Percentiles rank a stretch among this genome's conserved stretches.
Evolutionary conservation across 2,888 invertebrate genomes (phyloP).

Genomic region (Timandra comae): DNA sequence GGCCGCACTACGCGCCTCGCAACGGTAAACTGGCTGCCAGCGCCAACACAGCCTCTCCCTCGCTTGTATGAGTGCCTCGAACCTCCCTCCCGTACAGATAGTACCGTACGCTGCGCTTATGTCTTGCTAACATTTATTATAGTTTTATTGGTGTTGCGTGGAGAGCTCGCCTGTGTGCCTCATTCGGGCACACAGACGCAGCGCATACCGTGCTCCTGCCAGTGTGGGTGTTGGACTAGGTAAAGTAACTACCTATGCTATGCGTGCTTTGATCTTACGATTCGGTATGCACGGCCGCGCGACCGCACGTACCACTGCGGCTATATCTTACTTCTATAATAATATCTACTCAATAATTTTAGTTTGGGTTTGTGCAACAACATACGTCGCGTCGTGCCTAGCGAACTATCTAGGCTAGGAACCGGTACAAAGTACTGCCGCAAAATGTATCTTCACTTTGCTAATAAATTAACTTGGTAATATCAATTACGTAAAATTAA

Average conservation of each 20-base stretch:
- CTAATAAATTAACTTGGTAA: no score
- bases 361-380: conserved; percentile 70
- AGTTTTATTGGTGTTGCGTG: conserved; percentile 61
- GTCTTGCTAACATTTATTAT: conserved; percentile 73
- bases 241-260: conserved; percentile 70
- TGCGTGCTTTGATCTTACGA: conserved; percentile 76
- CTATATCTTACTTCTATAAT: conserved; percentile 70
- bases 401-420: conserved; percentile 45
- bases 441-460: conserved; percentile 34
- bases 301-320: conserved; percentile 63
- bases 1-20: conserved; percentile 74
- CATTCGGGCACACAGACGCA: conserved; percentile 36
- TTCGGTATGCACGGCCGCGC: conserved; percentile 74
- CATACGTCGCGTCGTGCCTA: conserved; percentile 54
- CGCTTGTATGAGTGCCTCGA: conserved; percentile 70
- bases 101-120: conserved; percentile 72
- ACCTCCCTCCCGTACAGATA: conserved; percentile 75
- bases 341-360: conserved; percentile 72
- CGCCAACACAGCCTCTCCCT: conserved; percentile 69
- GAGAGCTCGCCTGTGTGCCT: conserved; percentile 48
- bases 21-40: conserved; percentile 75
- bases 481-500: no score
- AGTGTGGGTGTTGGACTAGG: conserved; percentile 69
- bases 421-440: conserved; percentile 33
- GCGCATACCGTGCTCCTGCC: conserved; percentile 31